phyloP scores from a whole-genome alignment of 2,797 vertebrate genomes.

The Rachycentron canadum region DNA sequence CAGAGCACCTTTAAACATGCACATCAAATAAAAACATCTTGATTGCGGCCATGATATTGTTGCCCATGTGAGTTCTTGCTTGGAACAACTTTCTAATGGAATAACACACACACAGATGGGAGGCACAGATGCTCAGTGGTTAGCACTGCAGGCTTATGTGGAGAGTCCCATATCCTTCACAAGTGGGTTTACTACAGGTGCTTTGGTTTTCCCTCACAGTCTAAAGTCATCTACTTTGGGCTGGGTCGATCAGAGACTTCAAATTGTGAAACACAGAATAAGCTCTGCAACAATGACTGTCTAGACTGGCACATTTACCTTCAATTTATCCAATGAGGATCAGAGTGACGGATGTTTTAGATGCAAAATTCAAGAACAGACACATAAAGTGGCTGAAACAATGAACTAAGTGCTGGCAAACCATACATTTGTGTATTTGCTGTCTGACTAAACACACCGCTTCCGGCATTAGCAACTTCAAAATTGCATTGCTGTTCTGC shows the following conservation, averaged over 20 bases:
- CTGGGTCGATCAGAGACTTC: not conserved
- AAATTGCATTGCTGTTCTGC: slow-evolving; percentile 2
- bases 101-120: slow-evolving; percentile 44
- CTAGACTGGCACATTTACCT: not conserved
- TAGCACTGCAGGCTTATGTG: slow-evolving; percentile 16
- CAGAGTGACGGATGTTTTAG: not conserved
- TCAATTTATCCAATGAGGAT: not conserved
- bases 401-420: slow-evolving; percentile 3
- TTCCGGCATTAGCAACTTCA: slow-evolving; percentile 28
- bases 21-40: slow-evolving; percentile 33
- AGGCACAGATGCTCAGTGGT: slow-evolving; percentile 49
- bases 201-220: not conserved
- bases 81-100: slow-evolving; percentile 25
- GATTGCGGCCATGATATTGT: slow-evolving; percentile 23
- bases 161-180: slow-evolving; percentile 11
- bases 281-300: not conserved
- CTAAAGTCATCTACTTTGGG: not conserved
- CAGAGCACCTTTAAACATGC: slow-evolving; percentile 21
- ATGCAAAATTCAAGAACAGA: slow-evolving; percentile 11
- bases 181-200: slow-evolving; percentile 20
- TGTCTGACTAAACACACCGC: slow-evolving; percentile 1
- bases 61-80: slow-evolving; percentile 27
- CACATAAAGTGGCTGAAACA: slow-evolving; percentile 3
- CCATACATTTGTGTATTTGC: not conserved
- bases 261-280: not conserved